A percentile compares a stretch with the other conserved stretches of the same genome.
Conservation (phyloP, 2,113 vertebrate genomes). For the Heteronetta atricapilla region DNA sequence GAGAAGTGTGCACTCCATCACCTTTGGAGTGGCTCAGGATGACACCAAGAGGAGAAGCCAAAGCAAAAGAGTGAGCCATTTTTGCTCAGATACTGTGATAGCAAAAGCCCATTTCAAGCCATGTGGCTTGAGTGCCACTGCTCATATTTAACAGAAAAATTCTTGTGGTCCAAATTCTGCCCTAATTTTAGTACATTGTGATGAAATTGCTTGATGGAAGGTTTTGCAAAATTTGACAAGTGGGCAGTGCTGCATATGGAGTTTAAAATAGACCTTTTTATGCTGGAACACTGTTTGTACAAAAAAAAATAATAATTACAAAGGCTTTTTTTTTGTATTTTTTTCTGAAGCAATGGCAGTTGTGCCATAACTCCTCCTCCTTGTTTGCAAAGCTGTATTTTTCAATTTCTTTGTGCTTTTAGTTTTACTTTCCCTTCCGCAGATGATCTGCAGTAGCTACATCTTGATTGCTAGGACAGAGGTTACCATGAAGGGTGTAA, state of each 20-base stretch:
- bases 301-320: neutral
- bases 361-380: neutral
- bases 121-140: neutral
- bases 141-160: neutral
- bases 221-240: neutral
- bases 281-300: neutral
- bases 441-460: neutral
- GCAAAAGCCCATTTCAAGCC: neutral
- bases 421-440: neutral
- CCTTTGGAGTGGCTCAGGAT: neutral
- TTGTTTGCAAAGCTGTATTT: neutral
- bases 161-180: neutral
- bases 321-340: neutral
- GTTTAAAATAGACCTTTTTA: neutral
- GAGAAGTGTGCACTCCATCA: neutral
- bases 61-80: neutral
- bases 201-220: neutral
- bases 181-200: neutral
- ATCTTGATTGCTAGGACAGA: accelerated
- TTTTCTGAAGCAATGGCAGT: neutral
- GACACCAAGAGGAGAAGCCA: neutral
- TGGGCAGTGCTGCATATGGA: neutral
- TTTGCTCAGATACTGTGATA: neutral
- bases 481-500: neutral
- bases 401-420: neutral